Base-by-base conservation (phyloP, 1,140 invertebrate species). In the Drosophila elegans region DNA sequence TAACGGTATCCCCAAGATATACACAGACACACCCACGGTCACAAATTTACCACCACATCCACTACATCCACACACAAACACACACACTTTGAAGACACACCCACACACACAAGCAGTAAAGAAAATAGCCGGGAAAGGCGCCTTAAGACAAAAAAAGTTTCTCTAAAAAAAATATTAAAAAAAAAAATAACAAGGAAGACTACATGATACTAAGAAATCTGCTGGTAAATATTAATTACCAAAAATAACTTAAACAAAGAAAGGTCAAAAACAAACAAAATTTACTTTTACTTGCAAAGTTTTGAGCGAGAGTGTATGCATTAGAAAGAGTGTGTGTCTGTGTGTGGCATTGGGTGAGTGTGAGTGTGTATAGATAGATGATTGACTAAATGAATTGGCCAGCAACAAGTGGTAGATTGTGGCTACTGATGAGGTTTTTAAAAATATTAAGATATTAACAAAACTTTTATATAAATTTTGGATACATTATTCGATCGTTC, bases 141-240 rank as follows among this genome's bases (percentile, higher is more conserved):
- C 3, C 29, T 34, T 27, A 67, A 51, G 48, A 34, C 36, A 55
- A 34, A 34, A 38, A 29, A 27, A 67, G 4, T 32, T 32, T 27
- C 42, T 54, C 48, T 21, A 13, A 51, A 16, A 36, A 42, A 52
- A 29, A 48, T 2, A 29, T 21, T 21, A 5, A 48, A 48, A 7
- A 10, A 16, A 7, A 13, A 42, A 16, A 7, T 7, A 42, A 16
- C 49, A 25, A 32, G 45, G 44, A 42, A 54, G 63, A 72, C 61
- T 39, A 61, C n/a, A 67, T 81, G 82, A 86, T 86, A 57, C 71
- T 82, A 27, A 60, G 71, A 79, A 88, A 86, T 69, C 55, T 88
- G 46, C 75, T 88, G 83, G 83, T 88, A 77, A 88, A 88, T 88
- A 86, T 86, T 64, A 81, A 78, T 82, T 77, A 74, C 67, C 68